These are phyloP conservation scores for Danionella cerebrum DNA, from an alignment of 2,113 vertebrate species.

Conservation along the genomic window DNA sequence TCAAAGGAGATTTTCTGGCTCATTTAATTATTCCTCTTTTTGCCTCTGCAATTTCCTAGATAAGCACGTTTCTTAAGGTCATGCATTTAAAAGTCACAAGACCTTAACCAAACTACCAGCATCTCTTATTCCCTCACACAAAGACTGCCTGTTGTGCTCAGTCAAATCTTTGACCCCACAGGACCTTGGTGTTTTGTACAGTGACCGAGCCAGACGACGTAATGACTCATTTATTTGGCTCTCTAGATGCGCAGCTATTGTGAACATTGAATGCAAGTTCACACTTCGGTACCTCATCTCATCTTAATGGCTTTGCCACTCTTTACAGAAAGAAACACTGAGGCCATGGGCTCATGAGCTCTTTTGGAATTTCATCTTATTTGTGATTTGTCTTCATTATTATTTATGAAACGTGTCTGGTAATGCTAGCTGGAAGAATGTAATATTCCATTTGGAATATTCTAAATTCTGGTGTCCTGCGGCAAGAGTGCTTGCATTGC, in stretches of 20 bases:
- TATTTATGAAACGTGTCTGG: too few relatives aligned
- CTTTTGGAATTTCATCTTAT: too few relatives aligned
- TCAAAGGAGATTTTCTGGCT: not conserved
- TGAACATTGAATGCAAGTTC: not conserved
- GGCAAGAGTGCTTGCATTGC: too few relatives aligned
- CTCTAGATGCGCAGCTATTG: not conserved
- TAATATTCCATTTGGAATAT: too few relatives aligned
- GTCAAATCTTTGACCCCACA: not conserved
- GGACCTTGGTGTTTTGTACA: not conserved
- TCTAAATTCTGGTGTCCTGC: too few relatives aligned
- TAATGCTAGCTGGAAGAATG: too few relatives aligned
- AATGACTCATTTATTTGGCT: not conserved
- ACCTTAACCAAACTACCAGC: slow-evolving; percentile 30
- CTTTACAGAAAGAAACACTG: not conserved
- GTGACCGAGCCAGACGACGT: not conserved
- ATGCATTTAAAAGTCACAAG: slow-evolving; percentile 41
- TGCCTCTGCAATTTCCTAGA: not conserved
- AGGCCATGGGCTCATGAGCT: too few relatives aligned
- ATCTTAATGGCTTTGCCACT: not conserved
- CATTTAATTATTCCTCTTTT: not conserved
- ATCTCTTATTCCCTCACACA: slow-evolving; percentile 50
- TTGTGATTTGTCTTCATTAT: too few relatives aligned
- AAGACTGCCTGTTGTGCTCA: slow-evolving; percentile 52
- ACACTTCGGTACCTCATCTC: not conserved
- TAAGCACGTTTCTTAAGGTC: slow-evolving; percentile 41